Evolutionary conservation across 2,888 invertebrate genomes (phyloP).

Genomic region (Dichetophora obliterata): DNA sequence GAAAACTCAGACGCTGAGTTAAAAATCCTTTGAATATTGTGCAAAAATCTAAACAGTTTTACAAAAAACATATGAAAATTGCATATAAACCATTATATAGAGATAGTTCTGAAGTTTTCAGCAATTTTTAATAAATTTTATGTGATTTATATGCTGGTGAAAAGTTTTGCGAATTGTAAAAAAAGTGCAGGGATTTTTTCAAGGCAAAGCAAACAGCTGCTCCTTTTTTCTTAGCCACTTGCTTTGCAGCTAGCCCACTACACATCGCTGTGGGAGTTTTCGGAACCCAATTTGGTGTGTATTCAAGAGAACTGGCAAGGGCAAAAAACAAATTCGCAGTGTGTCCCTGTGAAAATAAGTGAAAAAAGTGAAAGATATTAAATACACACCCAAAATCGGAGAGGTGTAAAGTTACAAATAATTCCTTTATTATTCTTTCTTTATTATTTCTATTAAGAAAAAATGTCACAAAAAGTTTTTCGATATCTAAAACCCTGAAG

Average conservation of each 20-base stretch:
- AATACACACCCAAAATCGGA: background rate
- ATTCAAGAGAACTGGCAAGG: background rate
- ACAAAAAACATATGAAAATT: background rate
- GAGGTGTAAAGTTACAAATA: background rate
- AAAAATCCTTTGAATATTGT: background rate
- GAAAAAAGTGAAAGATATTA: background rate
- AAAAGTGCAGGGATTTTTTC: conserved; percentile 32
- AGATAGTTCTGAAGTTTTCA: background rate
- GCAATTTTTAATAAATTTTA: background rate
- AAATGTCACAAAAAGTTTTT: background rate
- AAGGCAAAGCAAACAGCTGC: conserved; percentile 45
- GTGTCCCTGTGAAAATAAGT: background rate
- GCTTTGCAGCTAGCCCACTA: background rate
- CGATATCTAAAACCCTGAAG: background rate
- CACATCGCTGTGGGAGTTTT: conserved; percentile 19
- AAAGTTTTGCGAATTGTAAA: background rate
- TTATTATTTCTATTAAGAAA: too few species aligned
- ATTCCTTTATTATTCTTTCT: too few species aligned
- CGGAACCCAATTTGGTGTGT: conserved; percentile 17
- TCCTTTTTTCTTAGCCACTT: conserved; percentile 32
- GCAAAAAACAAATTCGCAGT: background rate
- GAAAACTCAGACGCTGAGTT: conserved; percentile 4
- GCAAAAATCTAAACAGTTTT: background rate
- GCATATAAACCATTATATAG: background rate
- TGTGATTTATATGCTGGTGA: background rate